phyloP scores from a whole-genome alignment of 2,797 vertebrate species.

The Cyclopterus lumpus region DNA sequence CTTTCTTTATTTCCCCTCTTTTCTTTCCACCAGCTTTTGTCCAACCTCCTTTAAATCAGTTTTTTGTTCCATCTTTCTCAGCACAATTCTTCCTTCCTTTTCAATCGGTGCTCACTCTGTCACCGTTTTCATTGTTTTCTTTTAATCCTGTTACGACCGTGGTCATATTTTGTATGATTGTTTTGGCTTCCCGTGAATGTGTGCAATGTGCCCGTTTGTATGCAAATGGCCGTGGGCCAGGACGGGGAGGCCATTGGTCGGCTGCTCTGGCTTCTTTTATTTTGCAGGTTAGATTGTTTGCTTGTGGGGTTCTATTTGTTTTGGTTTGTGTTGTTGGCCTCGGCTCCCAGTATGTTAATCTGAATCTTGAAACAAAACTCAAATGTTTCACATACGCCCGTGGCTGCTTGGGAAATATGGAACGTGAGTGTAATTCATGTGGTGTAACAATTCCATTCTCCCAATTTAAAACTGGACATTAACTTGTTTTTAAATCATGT shows the following conservation, averaged over 20 bases:
- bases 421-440: not conserved
- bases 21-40: no score
- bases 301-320: not conserved
- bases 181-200: not conserved
- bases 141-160: not conserved
- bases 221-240: not conserved
- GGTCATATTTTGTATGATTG: not conserved
- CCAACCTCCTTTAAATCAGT: not conserved
- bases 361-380: not conserved
- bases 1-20: constrained; percentile 15
- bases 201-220: not conserved
- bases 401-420: not conserved
- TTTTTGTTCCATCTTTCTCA: constrained; percentile 4
- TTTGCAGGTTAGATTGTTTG: not conserved
- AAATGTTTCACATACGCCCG: not conserved
- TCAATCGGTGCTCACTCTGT: not conserved
- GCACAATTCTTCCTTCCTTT: not conserved
- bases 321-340: not conserved
- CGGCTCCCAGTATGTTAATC: not conserved
- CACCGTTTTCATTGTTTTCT: not conserved
- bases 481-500: not conserved
- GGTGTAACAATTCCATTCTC: not conserved
- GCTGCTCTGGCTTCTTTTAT: not conserved
- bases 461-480: not conserved
- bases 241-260: not conserved